Base-by-base conservation (phyloP, 2,888 invertebrate genomes). In the Tuberolachnus salignus region DNA sequence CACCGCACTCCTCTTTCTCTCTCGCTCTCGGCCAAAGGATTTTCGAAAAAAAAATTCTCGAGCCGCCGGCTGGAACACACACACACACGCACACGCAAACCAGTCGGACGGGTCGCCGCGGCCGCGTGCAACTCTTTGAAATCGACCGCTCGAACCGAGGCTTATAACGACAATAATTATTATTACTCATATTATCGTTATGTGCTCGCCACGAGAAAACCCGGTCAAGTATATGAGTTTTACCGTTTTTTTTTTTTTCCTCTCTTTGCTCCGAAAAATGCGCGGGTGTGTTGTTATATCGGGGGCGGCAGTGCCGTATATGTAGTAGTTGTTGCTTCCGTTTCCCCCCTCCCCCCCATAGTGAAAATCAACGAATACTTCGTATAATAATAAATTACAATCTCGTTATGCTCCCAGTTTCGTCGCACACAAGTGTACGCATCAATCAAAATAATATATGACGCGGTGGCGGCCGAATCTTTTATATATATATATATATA, bases 41-140 rank as follows among this genome's bases (percentile, higher is more conserved):
- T 61, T 72, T 61, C 21, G 69, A 55, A 34, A 34, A 14, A 21
- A 70, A 70, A 70, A 69, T 34, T 69, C 34, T 69, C 34, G 9
- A 34, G 23, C 10, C 23, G 23, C 10, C 14, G 21, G 19, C 8
- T 10, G n/a, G n/a, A n/a, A n/a, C n/a, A n/a, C n/a, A n/a, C n/a
- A n/a, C n/a, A n/a, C n/a, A n/a, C n/a, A n/a, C n/a, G n/a, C n/a
- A n/a, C n/a, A n/a, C n/a, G n/a, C 11, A 46, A 72, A 72, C 71
- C 71, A 72, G 71, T 72, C 49, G 26, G 26, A 61, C 71, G 19
- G 71, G 61, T 72, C 46, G 23, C 6, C n/a, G 49, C 55, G 16
- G 46, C 49, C 19, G 19, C 3, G 9, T 34, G 34, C 34, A 6
- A 14, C 21, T 59, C 49, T 72, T 72, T 51, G 72, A 72, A 72